Percentiles rank a stretch among this genome's conserved stretches.
These are phyloP conservation scores for Tadarida brasiliensis DNA, from an alignment of 2,797 vertebrate genomes.

Conservation along the genomic window DNA sequence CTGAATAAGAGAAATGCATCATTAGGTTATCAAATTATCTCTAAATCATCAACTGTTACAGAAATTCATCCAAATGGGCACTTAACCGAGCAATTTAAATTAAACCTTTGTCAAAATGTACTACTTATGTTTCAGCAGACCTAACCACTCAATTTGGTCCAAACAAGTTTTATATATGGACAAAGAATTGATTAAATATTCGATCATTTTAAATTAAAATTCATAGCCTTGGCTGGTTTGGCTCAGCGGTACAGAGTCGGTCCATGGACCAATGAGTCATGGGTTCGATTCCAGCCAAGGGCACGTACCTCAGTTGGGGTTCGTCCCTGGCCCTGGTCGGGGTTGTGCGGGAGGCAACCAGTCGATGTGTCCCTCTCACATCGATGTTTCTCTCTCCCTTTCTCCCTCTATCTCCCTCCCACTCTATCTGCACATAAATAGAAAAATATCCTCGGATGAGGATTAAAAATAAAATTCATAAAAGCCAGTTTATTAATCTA, in stretches of 20 bases:
- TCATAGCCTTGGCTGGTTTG: too few relatives aligned
- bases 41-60: slow-evolving; percentile 75
- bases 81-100: slow-evolving; percentile 69
- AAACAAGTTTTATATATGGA: slow-evolving; percentile 50
- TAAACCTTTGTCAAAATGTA: slow-evolving; percentile 63
- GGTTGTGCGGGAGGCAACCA: too few relatives aligned
- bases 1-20: slow-evolving; percentile 88
- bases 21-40: slow-evolving; percentile 77
- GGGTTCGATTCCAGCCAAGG: too few relatives aligned
- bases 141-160: slow-evolving; percentile 66
- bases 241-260: too few relatives aligned
- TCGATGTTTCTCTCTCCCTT: too few relatives aligned
- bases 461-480: neutral
- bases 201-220: slow-evolving; percentile 54
- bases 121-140: slow-evolving; percentile 56
- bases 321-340: too few relatives aligned
- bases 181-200: slow-evolving; percentile 64
- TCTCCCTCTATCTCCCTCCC: too few relatives aligned
- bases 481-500: slow-evolving; percentile 42
- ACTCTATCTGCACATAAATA: too few relatives aligned
- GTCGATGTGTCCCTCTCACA: too few relatives aligned
- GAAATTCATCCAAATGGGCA: slow-evolving; percentile 73
- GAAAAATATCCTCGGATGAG: too few relatives aligned
- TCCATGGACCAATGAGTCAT: too few relatives aligned
- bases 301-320: too few relatives aligned